Conservation (phyloP, 2,888 invertebrate species). For the Apotomis betuletana region DNA sequence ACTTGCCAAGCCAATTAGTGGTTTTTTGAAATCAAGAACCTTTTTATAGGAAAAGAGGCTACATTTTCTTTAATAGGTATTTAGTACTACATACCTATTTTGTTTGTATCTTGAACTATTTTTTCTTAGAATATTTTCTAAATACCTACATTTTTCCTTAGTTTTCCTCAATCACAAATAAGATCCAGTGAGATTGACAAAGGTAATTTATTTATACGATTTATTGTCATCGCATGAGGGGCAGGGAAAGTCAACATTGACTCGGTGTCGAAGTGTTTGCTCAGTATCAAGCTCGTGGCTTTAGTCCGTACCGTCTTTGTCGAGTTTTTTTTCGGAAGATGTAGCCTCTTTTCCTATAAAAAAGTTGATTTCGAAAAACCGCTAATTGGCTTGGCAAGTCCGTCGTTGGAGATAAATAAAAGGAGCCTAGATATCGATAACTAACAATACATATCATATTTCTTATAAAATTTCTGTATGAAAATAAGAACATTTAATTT, state of each 20-base stretch:
- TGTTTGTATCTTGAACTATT: not conserved
- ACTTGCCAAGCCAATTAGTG: too few species aligned
- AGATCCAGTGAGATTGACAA: conserved; percentile 73
- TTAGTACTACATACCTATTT: too few species aligned
- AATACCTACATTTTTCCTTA: conserved; percentile 30
- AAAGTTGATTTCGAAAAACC: too few species aligned
- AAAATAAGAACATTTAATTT: not conserved
- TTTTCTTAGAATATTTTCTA: not conserved
- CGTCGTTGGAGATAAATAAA: too few species aligned
- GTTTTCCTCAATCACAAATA: conserved; percentile 54
- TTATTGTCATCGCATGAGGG: conserved; percentile 67
- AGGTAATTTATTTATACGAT: conserved; percentile 80
- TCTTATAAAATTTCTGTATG: too few species aligned
- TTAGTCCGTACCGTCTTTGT: conserved; percentile 47
- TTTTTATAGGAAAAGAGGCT: not conserved
- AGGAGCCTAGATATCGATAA: too few species aligned
- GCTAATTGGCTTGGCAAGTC: too few species aligned
- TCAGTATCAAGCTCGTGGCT: conserved; percentile 58
- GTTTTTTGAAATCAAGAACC: not conserved
- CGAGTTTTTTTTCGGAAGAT: conserved; percentile 12
- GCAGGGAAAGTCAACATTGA: conserved; percentile 75
- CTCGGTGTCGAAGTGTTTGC: conserved; percentile 77
- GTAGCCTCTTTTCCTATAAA: too few species aligned
- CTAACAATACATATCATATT: too few species aligned
- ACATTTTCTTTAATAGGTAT: not conserved